A percentile compares a stretch with the other conserved stretches of the same genome.
Evolutionary conservation across 2,888 invertebrate species (phyloP).

Genomic region (Caenorhabditis zanzibari): DNA sequence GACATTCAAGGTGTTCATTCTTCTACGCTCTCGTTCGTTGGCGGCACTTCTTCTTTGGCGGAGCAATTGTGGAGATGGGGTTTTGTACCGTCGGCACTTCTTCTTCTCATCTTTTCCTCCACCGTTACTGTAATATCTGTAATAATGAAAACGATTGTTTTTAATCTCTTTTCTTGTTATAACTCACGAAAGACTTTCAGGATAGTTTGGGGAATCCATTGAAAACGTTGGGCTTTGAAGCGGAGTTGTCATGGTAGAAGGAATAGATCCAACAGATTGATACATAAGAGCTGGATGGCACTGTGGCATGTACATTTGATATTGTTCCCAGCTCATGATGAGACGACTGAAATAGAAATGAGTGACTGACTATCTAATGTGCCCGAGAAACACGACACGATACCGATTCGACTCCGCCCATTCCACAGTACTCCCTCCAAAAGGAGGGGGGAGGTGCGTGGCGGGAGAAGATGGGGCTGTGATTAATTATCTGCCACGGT

Average conservation of each 20-base stretch:
- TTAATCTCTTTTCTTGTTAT: not conserved
- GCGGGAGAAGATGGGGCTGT: conserved; percentile 37
- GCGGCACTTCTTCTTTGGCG: conserved; percentile 75
- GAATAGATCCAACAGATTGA: conserved; percentile 28
- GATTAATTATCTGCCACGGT: conserved; percentile 61
- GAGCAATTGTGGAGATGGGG: conserved; percentile 82
- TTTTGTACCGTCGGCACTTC: conserved; percentile 79
- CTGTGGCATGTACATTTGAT: conserved; percentile 63
- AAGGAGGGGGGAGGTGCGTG: conserved; percentile 52
- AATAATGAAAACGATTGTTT: not conserved
- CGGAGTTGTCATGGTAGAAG: conserved; percentile 64
- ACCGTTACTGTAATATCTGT: conserved; percentile 48
- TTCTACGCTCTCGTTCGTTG: conserved; percentile 82
- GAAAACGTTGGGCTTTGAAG: conserved; percentile 71
- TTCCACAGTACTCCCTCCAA: conserved; percentile 51
- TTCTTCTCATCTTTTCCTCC: conserved; percentile 65
- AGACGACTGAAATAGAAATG: conserved; percentile 29
- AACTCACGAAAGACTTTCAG: conserved; percentile 53
- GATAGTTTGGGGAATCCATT: conserved; percentile 49
- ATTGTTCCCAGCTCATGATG: conserved; percentile 67
- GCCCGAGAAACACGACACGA: conserved; percentile 40
- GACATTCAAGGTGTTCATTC: conserved; percentile 82
- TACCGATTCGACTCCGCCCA: conserved; percentile 54
- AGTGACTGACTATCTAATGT: conserved; percentile 30
- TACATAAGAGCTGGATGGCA: conserved; percentile 48